Evolutionary conservation across 2,888 invertebrate genomes (phyloP).

Genomic region (Hypomecis punctinalis): DNA sequence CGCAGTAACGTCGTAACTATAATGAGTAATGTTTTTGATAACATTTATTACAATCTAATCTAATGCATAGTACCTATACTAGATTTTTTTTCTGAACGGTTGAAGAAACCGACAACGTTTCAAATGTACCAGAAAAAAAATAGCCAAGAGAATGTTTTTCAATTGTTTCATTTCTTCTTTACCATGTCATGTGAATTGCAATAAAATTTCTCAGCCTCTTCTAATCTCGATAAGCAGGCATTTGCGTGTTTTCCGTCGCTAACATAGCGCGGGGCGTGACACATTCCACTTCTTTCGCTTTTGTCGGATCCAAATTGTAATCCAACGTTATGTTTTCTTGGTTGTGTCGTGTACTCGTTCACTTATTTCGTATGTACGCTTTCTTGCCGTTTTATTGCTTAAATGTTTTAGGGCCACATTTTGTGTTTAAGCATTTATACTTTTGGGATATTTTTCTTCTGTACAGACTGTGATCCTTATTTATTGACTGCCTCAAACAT

Average conservation of each 20-base stretch:
- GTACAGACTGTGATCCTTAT: too few species aligned
- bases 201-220: conserved; percentile 19
- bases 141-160: too few species aligned
- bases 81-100: too few species aligned
- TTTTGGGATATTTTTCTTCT: too few species aligned
- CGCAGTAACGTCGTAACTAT: too few species aligned
- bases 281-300: conserved; percentile 24
- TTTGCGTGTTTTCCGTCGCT: conserved; percentile 18
- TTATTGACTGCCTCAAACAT: too few species aligned
- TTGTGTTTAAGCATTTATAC: too few species aligned
- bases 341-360: conserved; percentile 2
- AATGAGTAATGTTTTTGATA: too few species aligned
- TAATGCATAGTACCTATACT: too few species aligned
- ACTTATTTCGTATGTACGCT: neutral
- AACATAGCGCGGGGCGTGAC: conserved; percentile 20
- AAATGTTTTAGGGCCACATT: neutral
- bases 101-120: too few species aligned
- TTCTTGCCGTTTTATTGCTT: neutral
- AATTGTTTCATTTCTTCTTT: neutral
- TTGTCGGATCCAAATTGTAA: conserved; percentile 28
- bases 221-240: conserved; percentile 25
- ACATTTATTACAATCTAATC: too few species aligned
- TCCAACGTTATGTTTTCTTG: conserved; percentile 18
- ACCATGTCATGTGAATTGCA: conserved; percentile 5
- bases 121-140: too few species aligned